A percentile compares a stretch with the other conserved stretches of the same genome.
Evolutionary conservation across 2,888 invertebrate species (phyloP).

Genomic region (Galerucella nymphaeae): DNA sequence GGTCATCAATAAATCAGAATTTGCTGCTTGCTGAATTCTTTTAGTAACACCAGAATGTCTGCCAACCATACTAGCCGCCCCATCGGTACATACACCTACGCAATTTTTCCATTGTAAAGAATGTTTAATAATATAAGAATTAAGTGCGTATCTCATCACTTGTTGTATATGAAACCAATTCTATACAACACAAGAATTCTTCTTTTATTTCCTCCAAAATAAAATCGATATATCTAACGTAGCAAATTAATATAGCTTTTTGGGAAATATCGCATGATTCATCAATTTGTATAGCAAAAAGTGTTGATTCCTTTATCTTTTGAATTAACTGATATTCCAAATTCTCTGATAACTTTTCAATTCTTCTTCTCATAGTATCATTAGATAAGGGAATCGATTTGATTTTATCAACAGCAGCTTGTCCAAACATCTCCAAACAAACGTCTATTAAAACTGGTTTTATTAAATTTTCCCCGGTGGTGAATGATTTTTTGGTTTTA

Average conservation of each 20-base stretch:
- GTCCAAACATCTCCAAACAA: background rate
- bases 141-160: background rate
- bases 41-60: constrained; percentile 7
- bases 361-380: background rate
- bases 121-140: constrained; percentile 3
- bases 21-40: background rate
- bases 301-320: constrained; percentile 1
- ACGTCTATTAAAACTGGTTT: background rate
- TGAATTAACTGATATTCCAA: background rate
- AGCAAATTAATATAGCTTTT: background rate
- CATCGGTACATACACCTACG: no score
- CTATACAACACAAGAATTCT: background rate
- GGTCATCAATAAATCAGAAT: background rate
- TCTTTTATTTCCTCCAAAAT: background rate
- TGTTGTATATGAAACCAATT: background rate
- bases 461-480: constrained; percentile 4
- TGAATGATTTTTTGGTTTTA: constrained; percentile 2
- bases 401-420: background rate
- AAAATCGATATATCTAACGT: background rate
- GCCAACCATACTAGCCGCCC: background rate
- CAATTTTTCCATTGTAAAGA: background rate
- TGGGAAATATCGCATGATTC: background rate
- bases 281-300: background rate
- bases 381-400: constrained; percentile 2
- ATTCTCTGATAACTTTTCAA: background rate